Percentiles rank a stretch among this genome's conserved stretches.
Conservation (phyloP, 2,888 invertebrate species). For the Allygus modestus region DNA sequence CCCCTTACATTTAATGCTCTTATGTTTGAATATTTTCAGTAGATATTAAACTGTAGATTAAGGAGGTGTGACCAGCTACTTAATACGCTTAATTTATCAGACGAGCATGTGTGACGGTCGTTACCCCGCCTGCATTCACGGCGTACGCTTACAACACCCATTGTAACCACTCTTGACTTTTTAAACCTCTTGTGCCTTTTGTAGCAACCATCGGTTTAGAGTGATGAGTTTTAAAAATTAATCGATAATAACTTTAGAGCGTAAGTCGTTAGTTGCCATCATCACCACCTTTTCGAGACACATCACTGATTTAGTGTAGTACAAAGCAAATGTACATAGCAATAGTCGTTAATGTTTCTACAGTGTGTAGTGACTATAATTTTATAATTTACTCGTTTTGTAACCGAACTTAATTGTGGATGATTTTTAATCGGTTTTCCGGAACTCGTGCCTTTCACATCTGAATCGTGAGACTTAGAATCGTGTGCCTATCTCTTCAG, state of each 20-base stretch:
- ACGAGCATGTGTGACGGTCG: neutral
- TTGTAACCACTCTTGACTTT: conserved; percentile 16
- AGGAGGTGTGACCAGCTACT: conserved; percentile 25
- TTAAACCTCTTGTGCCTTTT: conserved; percentile 52
- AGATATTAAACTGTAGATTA: neutral
- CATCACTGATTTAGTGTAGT: conserved; percentile 52
- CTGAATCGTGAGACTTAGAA: conserved; percentile 48
- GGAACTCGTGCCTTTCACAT: conserved; percentile 49
- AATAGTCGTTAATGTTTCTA: conserved; percentile 47
- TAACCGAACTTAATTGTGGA: conserved; percentile 57
- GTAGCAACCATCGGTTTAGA: conserved; percentile 45
- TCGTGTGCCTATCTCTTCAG: conserved; percentile 56
- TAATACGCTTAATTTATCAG: conserved; percentile 25
- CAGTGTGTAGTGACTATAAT: conserved; percentile 45
- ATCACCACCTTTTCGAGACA: conserved; percentile 20
- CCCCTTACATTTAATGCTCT: no score
- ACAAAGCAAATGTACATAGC: conserved; percentile 51
- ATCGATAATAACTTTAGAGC: conserved; percentile 30
- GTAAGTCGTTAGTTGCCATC: conserved; percentile 51
- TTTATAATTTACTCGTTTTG: conserved; percentile 17
- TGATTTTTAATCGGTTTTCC: conserved; percentile 42
- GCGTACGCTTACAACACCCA: conserved; percentile 2
- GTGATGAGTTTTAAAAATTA: conserved; percentile 49
- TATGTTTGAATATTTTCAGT: neutral
- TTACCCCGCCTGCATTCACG: neutral